A percentile compares a stretch with the other conserved stretches of the same genome.
Conservation (phyloP, 1,140 invertebrate species). For the Luehdorfia chinensis region DNA sequence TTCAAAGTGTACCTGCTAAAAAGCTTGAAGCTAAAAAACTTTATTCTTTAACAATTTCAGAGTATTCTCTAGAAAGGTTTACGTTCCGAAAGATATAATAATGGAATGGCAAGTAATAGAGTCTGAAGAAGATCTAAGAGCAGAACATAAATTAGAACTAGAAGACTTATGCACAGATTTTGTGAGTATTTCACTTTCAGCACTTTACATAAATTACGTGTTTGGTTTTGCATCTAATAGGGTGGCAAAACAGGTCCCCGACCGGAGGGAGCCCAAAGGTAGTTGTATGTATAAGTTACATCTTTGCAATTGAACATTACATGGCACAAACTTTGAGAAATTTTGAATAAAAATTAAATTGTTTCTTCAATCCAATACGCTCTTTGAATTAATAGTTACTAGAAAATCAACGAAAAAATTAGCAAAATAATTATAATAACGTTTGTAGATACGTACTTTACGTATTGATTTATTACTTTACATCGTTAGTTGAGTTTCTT, state of each 20-base stretch:
- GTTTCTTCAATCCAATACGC: too few species aligned
- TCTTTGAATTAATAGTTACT: too few species aligned
- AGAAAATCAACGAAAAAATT: too few species aligned
- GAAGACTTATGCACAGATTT: slow-evolving; percentile 30
- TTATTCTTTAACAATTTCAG: too few species aligned
- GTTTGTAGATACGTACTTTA: background rate
- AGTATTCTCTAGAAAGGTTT: slow-evolving; percentile 45
- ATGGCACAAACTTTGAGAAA: background rate
- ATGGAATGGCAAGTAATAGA: slow-evolving; percentile 41
- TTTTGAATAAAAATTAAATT: too few species aligned
- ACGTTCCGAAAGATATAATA: slow-evolving; percentile 34
- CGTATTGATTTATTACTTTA: too few species aligned
- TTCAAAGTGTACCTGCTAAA: background rate
- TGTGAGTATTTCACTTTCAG: slow-evolving; percentile 30
- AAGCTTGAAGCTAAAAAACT: background rate
- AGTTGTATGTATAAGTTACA: too few species aligned
- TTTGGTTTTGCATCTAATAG: background rate
- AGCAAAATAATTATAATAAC: background rate
- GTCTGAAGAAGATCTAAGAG: slow-evolving; percentile 15
- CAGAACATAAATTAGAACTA: slow-evolving; percentile 21
- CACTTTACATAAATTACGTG: too few species aligned
- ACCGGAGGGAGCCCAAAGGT: too few species aligned
- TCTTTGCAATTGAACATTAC: too few species aligned
- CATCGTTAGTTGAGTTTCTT: too few species aligned
- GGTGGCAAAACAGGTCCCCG: background rate